Evolutionary conservation across 2,888 invertebrate genomes (phyloP).

Genomic region (Dexiosoma caninum): DNA sequence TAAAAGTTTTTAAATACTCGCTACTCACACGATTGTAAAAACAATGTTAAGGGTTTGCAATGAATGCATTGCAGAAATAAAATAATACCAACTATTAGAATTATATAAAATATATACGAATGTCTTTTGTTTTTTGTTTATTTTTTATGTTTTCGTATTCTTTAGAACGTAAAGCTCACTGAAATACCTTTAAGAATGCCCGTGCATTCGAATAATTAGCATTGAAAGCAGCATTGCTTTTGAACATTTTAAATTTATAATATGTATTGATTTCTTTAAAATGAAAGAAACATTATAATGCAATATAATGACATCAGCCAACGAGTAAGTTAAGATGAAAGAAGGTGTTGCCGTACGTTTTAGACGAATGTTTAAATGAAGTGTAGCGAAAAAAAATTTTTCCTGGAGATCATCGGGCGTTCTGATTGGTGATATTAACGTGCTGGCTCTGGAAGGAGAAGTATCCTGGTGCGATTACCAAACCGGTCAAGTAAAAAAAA

Average conservation of each 20-base stretch:
- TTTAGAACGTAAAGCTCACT: slow-evolving; percentile 2
- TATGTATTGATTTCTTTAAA: slow-evolving; percentile 37
- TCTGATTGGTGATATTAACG: no score
- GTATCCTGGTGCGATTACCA: no score
- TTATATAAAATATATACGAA: neutral
- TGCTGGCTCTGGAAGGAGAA: no score
- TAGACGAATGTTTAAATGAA: neutral
- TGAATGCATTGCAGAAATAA: neutral
- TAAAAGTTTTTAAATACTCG: slow-evolving; percentile 14
- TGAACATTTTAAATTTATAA: slow-evolving; percentile 21
- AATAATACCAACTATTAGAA: neutral
- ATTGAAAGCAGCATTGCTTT: neutral
- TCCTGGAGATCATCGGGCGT: no score
- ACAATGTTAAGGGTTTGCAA: slow-evolving; percentile 35
- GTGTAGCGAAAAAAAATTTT: no score
- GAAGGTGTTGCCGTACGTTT: no score
- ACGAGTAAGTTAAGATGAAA: neutral
- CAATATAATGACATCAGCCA: neutral
- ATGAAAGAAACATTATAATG: slow-evolving; percentile 5
- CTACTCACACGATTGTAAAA: slow-evolving; percentile 5
- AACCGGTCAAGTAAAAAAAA: no score
- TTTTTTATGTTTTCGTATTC: neutral
- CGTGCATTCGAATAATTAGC: slow-evolving; percentile 21
- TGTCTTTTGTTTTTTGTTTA: neutral
- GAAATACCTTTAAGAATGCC: neutral